Base-by-base conservation (phyloP, 2,113 vertebrate species). In the Megalops atlanticus region DNA sequence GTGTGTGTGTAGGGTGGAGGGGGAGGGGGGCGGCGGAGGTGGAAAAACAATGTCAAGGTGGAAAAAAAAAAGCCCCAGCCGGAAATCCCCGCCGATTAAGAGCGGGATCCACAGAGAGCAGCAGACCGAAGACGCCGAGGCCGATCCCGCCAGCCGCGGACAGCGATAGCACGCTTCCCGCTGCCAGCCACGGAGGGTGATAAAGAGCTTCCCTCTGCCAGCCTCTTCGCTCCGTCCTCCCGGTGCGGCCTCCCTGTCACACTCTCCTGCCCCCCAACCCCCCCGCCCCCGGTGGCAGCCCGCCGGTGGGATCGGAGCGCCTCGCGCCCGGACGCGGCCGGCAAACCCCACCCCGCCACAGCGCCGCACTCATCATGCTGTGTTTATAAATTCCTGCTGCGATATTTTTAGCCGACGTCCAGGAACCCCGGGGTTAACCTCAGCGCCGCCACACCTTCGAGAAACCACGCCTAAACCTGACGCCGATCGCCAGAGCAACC, bases 351-450 rank as follows among this genome's bases (percentile, higher is more conserved):
- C 14, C 69, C 64, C 76, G 70, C 79, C 86, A 80, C 78, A 85
- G 77, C 47, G 77, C 78, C 75, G 83, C 80, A 70, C 72, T 86
- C 79, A 87, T 88, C 89, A 86, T 90, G 84, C 85, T 85, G 76
- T 84, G 84, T 86, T 85, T 86, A 85, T 84, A 83, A 49, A 87
- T 86, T 88, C 81, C 81, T 81, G 81, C 41, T 84, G 80, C 73
- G 82, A 80, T 91, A 88, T 89, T 88, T 91, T 89, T 91, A 87
- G 86, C 84, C n/a, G n/a, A n/a, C n/a, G n/a, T n/a, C n/a, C n/a
- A n/a, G n/a, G n/a, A n/a, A n/a, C n/a, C n/a, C n/a, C n/a, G n/a
- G n/a, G n/a, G n/a, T n/a, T n/a, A n/a, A n/a, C n/a, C n/a, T n/a
- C n/a, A n/a, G n/a, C 52, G 8, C 45, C 49, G 7, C 40, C 75